A percentile compares a stretch with the other conserved stretches of the same genome.
Conservation (phyloP, 2,113 vertebrate genomes). For the Hemiscyllium ocellatum region DNA sequence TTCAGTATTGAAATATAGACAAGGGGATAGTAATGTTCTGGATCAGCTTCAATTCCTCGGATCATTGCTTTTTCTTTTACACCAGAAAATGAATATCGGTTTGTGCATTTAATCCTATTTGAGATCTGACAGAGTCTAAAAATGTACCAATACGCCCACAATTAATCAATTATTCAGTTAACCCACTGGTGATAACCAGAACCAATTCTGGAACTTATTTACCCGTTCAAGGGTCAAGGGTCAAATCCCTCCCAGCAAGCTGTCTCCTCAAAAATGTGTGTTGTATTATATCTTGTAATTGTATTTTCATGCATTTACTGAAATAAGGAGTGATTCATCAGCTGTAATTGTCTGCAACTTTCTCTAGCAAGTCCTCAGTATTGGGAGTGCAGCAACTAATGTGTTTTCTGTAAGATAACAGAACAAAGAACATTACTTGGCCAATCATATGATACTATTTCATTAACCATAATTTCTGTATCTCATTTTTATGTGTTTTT, state of each 20-base stretch:
- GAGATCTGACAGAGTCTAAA: background rate
- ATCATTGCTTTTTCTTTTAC: background rate
- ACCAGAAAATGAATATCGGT: background rate
- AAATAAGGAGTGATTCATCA: background rate
- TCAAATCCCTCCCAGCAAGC: background rate
- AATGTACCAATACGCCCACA: background rate
- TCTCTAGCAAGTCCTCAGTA: background rate
- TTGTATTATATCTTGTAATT: slow-evolving; percentile 15
- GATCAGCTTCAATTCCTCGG: background rate
- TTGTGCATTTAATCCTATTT: background rate
- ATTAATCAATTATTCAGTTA: slow-evolving; percentile 17
- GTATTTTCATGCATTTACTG: background rate
- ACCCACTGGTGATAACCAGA: background rate
- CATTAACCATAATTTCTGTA: background rate
- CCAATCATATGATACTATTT: background rate
- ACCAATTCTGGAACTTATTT: background rate
- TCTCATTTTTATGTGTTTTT: background rate
- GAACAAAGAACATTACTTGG: background rate
- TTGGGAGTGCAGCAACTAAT: background rate
- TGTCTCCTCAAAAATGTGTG: background rate
- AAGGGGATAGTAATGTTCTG: background rate
- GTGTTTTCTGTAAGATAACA: background rate
- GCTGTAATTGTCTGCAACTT: background rate
- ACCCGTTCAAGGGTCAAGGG: background rate
- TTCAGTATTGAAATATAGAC: background rate